Base-by-base conservation (phyloP, 2,797 vertebrate genomes). In the Garrulus glandarius region DNA sequence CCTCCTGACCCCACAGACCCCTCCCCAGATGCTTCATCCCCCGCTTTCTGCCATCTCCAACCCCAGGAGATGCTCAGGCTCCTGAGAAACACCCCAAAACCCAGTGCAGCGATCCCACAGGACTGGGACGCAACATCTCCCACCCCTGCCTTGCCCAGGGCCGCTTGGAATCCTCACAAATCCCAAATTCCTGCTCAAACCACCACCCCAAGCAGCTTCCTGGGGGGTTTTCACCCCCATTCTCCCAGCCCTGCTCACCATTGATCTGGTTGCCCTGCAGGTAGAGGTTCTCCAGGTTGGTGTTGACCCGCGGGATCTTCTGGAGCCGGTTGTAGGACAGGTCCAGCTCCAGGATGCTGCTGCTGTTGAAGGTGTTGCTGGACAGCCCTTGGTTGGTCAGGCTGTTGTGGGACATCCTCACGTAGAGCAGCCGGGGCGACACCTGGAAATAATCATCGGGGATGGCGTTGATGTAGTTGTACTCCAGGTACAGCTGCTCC, bases 251-350 rank as follows among this genome's bases (percentile, higher is more conserved):
- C 60, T 3, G 23, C 98, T 98, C 96, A 99, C 99, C 99, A 41
- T 99, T 98, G 95, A 99, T 99, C 84, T 98, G 98, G 95, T 99
- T 99, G 57, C 99, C 99, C 91, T 99, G 99, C 79, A 99, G 98
- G 92, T 99, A 99, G 76, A 99, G 98, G 96, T 99, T 99, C 97
- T 99, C 98, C 8, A 99, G 98, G 39, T 98, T 98, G 96, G 98
- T 98, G 97, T 95, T 99, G 96, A 99, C 99, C 0, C 97, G 95
- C 7, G 99, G 99, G 88, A 99, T 99, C 93, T 98, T 98, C 98
- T 99, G 99, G 81, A 99, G 98, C 92, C 98, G 98, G 97, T 99
- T 99, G 97, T 98, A 99, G 89, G 99, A 99, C 44, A 99, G 98
- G 92, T 99, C 99, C 32, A 99, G 98, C 97, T 99, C 99, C 11